Base-by-base conservation (phyloP, 2,888 invertebrate genomes). In the Lepidocyrtinus sp. region DNA sequence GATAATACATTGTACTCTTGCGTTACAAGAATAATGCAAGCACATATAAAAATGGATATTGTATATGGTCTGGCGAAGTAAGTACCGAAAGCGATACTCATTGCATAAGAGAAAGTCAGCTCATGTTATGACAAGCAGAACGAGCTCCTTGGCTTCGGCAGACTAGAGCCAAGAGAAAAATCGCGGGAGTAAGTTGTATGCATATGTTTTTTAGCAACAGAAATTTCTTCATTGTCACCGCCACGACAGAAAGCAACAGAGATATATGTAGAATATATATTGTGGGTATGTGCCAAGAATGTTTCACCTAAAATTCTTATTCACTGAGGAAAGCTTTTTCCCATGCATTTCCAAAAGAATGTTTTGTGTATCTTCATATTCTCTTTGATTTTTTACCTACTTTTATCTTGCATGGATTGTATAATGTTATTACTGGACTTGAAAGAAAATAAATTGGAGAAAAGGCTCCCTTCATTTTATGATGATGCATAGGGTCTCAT, bases 281-380 rank as follows among this genome's bases (percentile, higher is more conserved):
- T 62, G 72, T 67, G 77, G 72, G 67, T 67, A 46, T 72, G 77
- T 77, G 77, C 77, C 77, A 77, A 77, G 72, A 77, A 68, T 67
- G 71, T 77, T 77, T 71, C 5, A 50, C 50, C 2, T 50, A 50
- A 12, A 50, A 50, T 50, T 12, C 15, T 50, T 17, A 2, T 50
- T 12, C 17, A 36, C 36, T 12, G 50, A 12, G 17, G 2, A 50
- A 50, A 7, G 50, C 17, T 50, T 7, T 12, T 50, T n/a, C n/a
- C n/a, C n/a, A n/a, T n/a, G n/a, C n/a, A n/a, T n/a, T 50, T 50
- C 2, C 50, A 50, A 50, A n/a, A n/a, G n/a, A n/a, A 50, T 12
- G 36, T 50, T 50, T 50, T 50, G 5, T 50, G 15, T 50, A 7
- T 50, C 5, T 50, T n/a, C 2, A 50, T 7, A 15, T 50, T 7